Percentiles rank a stretch among this genome's conserved stretches.
phyloP scores from a whole-genome alignment of 2,888 invertebrate species.

The Lasioglossum vierecki region DNA sequence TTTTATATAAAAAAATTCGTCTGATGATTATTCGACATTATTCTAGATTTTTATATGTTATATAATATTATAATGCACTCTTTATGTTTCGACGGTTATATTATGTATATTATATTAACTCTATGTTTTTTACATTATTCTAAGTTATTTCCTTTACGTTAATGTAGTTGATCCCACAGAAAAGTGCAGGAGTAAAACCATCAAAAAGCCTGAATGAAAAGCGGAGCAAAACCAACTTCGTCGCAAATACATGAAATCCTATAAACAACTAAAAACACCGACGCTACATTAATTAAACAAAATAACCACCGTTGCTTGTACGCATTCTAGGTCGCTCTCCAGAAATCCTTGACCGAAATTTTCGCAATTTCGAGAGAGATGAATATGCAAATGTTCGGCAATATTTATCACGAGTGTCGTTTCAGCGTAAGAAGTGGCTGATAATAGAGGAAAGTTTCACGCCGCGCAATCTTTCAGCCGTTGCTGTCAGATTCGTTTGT shows the following conservation, averaged over 20 bases:
- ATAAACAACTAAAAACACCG: background rate
- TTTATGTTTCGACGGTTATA: no score
- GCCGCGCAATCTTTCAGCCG: constrained; percentile 57
- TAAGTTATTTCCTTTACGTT: no score
- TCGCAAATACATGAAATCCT: background rate
- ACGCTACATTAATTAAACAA: background rate
- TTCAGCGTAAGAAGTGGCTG: background rate
- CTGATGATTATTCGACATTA: no score
- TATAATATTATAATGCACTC: no score
- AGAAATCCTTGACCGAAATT: background rate
- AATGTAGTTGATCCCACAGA: no score
- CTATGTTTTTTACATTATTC: no score
- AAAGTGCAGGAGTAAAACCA: no score
- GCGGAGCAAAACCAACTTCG: background rate
- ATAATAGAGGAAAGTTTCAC: constrained; percentile 64
- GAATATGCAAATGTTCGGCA: background rate
- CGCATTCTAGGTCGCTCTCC: background rate
- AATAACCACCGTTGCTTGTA: background rate
- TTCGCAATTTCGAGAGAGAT: background rate
- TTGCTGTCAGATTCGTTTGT: constrained; percentile 74
- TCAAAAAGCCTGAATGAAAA: background rate
- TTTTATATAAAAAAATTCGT: no score
- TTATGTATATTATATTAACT: no score
- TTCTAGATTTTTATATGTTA: no score
- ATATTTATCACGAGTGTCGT: background rate